A percentile compares a stretch with the other conserved stretches of the same genome.
phyloP scores from a whole-genome alignment of 2,797 vertebrate genomes.

The Ispidina lecontei region DNA sequence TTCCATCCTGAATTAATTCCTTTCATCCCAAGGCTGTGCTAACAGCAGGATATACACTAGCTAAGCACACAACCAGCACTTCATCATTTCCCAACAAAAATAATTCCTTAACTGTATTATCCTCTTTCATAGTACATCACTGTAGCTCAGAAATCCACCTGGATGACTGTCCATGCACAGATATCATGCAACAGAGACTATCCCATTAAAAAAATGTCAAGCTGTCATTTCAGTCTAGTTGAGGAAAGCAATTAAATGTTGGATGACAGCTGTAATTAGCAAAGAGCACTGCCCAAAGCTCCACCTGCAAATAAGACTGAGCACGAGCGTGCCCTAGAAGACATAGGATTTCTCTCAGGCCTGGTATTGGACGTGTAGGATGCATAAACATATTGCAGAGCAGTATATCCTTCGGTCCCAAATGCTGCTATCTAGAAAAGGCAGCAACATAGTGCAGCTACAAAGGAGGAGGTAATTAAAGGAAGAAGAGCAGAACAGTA shows the following conservation, averaged over 20 bases:
- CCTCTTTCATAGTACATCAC: background rate
- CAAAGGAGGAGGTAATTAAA: background rate
- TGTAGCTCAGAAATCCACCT: background rate
- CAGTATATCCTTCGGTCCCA: background rate
- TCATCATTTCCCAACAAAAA: background rate
- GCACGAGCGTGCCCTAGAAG: accelerated
- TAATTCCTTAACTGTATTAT: background rate
- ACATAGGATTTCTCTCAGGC: background rate
- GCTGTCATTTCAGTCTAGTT: background rate
- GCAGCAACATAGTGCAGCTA: background rate
- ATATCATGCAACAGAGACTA: background rate
- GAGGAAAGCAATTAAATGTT: background rate
- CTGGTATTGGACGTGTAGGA: background rate
- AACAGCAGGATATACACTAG: background rate
- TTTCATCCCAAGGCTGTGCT: background rate
- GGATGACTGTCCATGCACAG: background rate
- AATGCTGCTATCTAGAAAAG: background rate
- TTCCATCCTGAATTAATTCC: background rate
- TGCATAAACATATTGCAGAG: background rate
- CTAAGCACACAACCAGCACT: background rate
- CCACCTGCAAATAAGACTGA: background rate
- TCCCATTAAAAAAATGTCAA: background rate
- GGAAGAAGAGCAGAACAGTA: background rate
- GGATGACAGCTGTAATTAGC: background rate
- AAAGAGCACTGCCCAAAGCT: background rate